Conservation (phyloP, 2,797 vertebrate genomes). For the Sebastes iracundus region DNA sequence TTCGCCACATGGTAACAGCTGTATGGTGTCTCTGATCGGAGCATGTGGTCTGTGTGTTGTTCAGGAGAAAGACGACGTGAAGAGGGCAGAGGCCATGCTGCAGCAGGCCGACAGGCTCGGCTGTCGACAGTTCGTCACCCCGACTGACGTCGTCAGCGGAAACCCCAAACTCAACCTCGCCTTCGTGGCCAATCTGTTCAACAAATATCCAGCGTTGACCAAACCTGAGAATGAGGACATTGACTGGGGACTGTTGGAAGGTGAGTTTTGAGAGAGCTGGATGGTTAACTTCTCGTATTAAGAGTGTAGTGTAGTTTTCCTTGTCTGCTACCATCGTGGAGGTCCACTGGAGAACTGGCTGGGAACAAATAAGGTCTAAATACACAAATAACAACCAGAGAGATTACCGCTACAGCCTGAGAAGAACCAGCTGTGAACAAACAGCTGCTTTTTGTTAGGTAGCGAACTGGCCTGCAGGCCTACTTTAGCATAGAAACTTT, state of each 20-base stretch:
- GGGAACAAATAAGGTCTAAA: background rate
- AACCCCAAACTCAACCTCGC: slow-evolving; percentile 98
- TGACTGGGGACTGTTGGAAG: slow-evolving; percentile 89
- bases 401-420: background rate
- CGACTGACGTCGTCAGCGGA: slow-evolving; percentile 92
- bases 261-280: slow-evolving; percentile 61
- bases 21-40: slow-evolving; percentile 10
- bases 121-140: slow-evolving; percentile 97
- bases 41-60: slow-evolving; percentile 31
- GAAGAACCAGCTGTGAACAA: slow-evolving; percentile 1
- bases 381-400: background rate
- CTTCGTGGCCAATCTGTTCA: slow-evolving; percentile 98
- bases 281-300: background rate
- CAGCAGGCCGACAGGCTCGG: slow-evolving; percentile 93
- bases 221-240: slow-evolving; percentile 96
- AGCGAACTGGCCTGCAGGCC: background rate
- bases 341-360: background rate
- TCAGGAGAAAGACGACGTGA: slow-evolving; percentile 94
- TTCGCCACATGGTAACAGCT: slow-evolving; percentile 22
- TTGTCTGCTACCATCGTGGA: background rate
- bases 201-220: slow-evolving; percentile 95
- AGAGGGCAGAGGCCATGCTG: slow-evolving; percentile 94
- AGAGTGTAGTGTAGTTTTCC: background rate
- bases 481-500: background rate
- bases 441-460: background rate